Percentiles rank a stretch among this genome's conserved stretches.
These are phyloP conservation scores for Oncorhynchus clarkii DNA, from an alignment of 2,113 vertebrate genomes.

Conservation along the genomic window DNA sequence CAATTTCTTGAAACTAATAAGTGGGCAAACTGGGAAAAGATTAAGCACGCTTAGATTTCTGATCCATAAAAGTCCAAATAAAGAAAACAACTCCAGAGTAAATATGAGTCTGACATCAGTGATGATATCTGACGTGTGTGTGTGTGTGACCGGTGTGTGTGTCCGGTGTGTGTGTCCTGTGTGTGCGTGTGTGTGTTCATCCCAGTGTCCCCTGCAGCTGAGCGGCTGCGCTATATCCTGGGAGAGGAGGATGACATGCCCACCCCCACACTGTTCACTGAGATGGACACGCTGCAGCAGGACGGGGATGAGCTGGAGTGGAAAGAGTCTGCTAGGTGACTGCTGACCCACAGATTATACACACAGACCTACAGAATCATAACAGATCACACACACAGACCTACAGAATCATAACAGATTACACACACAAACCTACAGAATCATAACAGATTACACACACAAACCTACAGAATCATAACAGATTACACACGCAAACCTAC, in stretches of 20 bases:
- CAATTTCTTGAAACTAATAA: too few species aligned
- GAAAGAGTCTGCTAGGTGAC: conserved; percentile 94
- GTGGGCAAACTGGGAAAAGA: too few species aligned
- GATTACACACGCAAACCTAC: too few species aligned
- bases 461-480: too few species aligned
- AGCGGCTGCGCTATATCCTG: conserved; percentile 91
- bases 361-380: too few species aligned
- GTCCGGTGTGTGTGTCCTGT: conserved; percentile 76
- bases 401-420: neutral
- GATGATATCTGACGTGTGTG: conserved; percentile 38
- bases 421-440: too few species aligned
- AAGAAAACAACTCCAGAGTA: too few species aligned
- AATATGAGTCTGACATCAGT: too few species aligned
- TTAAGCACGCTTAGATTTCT: too few species aligned
- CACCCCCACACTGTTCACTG: conserved; percentile 92
- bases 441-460: too few species aligned
- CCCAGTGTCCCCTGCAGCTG: conserved; percentile 90
- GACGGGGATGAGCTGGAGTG: conserved; percentile 96
- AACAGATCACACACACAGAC: neutral
- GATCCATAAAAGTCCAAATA: too few species aligned
- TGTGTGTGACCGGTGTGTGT: conserved; percentile 75
- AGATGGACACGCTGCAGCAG: conserved; percentile 95
- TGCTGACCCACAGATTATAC: conserved; percentile 2
- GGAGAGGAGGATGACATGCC: conserved; percentile 88
- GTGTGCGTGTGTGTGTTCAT: conserved; percentile 2